Evolutionary conservation across 2,797 vertebrate species (phyloP), one percentile per base, ranked within the genome.

Genomic region (Mergus octosetaceus): DNA sequence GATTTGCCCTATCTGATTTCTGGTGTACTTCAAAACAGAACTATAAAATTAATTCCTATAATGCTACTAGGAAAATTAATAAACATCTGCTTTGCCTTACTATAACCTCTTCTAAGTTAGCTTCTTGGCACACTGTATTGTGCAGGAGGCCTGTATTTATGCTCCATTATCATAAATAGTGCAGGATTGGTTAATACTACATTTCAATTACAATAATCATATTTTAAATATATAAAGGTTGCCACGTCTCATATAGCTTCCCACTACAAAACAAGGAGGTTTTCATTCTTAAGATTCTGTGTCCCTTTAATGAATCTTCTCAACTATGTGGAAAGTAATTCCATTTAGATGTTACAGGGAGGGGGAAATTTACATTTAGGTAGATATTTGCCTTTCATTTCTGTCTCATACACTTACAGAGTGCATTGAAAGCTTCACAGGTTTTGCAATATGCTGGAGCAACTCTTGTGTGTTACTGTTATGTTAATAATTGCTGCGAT

Each of bases 391-490:
- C 11, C 32, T 72, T 88, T 77, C 22, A 62, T 94, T 87, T 93
- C 41, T 78, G 17, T 77, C 65, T 89, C 3, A 1, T 70, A 93
- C 65, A 87, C 83, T 69, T 64, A 53, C 5, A 25, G 62, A 73
- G 18, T 17, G 22, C 64, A 64, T 27, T 80, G 56, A 81, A 94
- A 79, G 21, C 43, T 81, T 86, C 71, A 30, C 32, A 21, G 70
- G 6, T 43, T 80, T 94, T 90, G 88, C 85, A 30, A 51, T 56
- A 49, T 14, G 51, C 79, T 43, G 30, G 82, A 93, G 49, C 89
- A 96, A 96, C 66, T 89, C 80, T 83, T 92, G 7, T 53, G 78
- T 72, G 57, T 73, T 89, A 95, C 64, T 89, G 74, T 81, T 51
- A 8, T 32, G 51, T 68, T 93, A 94, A 94, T 53, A 80, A 86